Evolutionary conservation across 2,797 vertebrate genomes (phyloP), one percentile per base, ranked within the genome.

Genomic region (Spinus olivaceus): DNA sequence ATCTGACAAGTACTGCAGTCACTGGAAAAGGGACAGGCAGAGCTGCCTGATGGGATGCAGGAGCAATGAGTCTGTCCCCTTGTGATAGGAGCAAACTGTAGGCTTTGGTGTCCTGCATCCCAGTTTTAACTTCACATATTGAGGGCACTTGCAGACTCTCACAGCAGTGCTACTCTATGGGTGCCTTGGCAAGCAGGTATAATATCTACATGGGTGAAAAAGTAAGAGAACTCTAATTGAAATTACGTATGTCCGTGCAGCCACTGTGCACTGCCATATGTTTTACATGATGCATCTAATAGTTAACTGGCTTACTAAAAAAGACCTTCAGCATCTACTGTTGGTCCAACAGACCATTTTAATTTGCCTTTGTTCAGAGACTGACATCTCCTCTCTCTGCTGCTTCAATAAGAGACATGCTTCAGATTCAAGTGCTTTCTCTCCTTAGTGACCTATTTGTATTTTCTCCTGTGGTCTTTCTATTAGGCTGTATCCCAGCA

Each of bases 301-400:
- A 81, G 56, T 73, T 88, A 76, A 78, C 73, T 81, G 42, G 7
- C 37, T 74, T 90, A 41, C 21, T 50, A 9, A 56, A 90, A 82
- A 35, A 41, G 53, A 41, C 6, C 11, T 82, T 84, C 35, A 66
- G 50, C 25, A 42, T 83, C 42, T 65, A 1, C 21, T 90, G 11
- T 30, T 71, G 22, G 37, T 81, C 61, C 49, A 76, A n/a, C 53
- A 64, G 15, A 28, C 20, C 0, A 0, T 83, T 91, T 86, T 73
- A 83, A 64, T 88, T 83, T 90, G 54, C 64, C 33, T 67, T 85
- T 91, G 25, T 90, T 94, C 46, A 57, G 46, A 85, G 41, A 23
- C 42, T 78, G 80, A 25, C 1, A 1, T 67, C 24, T 76, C 11
- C 8, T 32, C 25, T 76, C 59, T 73, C 39, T 79, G 42, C 57